Evolutionary conservation across 92 coral and sea anemone genomes (phyloP).

Genomic region (Umimayanthus kanabou): DNA sequence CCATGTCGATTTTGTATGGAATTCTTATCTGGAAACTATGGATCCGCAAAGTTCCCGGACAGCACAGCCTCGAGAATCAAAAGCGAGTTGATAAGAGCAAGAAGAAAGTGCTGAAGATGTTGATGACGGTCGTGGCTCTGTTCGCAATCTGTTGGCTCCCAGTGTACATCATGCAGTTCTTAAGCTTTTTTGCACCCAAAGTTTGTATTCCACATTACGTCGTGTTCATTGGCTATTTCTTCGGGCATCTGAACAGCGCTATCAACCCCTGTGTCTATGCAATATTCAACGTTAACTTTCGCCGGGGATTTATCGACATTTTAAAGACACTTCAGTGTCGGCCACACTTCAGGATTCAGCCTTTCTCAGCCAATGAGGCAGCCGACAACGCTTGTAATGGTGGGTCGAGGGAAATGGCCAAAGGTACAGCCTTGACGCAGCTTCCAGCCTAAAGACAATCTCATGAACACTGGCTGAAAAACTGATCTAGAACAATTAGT

Average conservation of each 20-base stretch:
- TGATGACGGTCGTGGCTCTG: slow-evolving; percentile 70
- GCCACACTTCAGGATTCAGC: slow-evolving; percentile 25
- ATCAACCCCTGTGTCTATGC: slow-evolving; percentile 80
- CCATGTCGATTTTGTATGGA: slow-evolving; percentile 65
- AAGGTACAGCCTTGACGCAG: neutral
- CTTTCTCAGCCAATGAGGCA: slow-evolving; percentile 11
- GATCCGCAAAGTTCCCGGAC: slow-evolving; percentile 88
- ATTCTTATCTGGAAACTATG: slow-evolving; percentile 72
- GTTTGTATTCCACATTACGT: slow-evolving; percentile 50
- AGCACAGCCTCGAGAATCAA: slow-evolving; percentile 66
- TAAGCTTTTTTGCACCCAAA: slow-evolving; percentile 60
- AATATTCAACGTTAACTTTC: slow-evolving; percentile 72
- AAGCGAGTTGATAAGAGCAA: slow-evolving; percentile 70
- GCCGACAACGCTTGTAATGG: slow-evolving; percentile 46
- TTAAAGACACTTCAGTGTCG: slow-evolving; percentile 54
- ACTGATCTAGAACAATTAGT: neutral
- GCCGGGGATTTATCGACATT: slow-evolving; percentile 70
- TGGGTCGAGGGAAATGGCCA: neutral
- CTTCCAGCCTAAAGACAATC: neutral
- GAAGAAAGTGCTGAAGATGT: slow-evolving; percentile 81
- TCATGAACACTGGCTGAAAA: neutral
- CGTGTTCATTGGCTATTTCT: slow-evolving; percentile 59
- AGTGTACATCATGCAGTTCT: slow-evolving; percentile 62
- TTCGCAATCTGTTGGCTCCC: slow-evolving; percentile 90
- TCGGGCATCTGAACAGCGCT: slow-evolving; percentile 81